Percentiles rank a stretch among this genome's conserved stretches.
Evolutionary conservation across 2,113 vertebrate genomes (phyloP).

Genomic region (Notiomystis cincta): DNA sequence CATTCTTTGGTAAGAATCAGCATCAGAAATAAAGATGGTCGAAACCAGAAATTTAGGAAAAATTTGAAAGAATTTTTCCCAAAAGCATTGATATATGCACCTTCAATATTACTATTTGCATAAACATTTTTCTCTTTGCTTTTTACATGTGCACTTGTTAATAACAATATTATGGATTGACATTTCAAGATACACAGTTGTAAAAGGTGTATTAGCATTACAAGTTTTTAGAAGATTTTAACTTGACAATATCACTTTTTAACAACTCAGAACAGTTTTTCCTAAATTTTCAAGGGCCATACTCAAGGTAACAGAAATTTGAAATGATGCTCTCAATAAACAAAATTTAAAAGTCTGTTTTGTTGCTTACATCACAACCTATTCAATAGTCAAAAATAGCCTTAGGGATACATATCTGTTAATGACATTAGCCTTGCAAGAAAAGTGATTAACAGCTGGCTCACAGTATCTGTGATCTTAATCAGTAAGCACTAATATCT

Average conservation of each 20-base stretch:
- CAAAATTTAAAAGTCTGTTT: not conserved
- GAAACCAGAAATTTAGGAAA: not conserved
- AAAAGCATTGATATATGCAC: not conserved
- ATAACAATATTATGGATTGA: not conserved
- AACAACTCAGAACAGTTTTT: not conserved
- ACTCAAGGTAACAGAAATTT: not conserved
- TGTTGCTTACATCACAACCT: not conserved
- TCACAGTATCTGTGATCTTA: constrained; percentile 45
- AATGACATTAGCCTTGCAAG: constrained; percentile 28
- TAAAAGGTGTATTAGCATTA: not conserved
- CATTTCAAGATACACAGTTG: not conserved
- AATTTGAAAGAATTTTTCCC: not conserved
- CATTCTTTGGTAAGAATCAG: not conserved
- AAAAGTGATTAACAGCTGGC: constrained; percentile 51
- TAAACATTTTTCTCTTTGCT: not conserved
- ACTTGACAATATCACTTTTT: not conserved
- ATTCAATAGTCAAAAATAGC: constrained; percentile 7
- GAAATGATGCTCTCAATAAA: not conserved
- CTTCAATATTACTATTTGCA: not conserved
- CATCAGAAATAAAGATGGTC: not conserved
- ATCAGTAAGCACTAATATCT: constrained; percentile 46
- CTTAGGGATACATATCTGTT: not conserved
- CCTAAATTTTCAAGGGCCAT: not conserved
- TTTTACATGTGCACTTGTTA: not conserved
- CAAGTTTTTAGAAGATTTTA: not conserved